A percentile compares a stretch with the other conserved stretches of the same genome.
Conservation (phyloP, 2,113 vertebrate genomes). For the Smithornis capensis region DNA sequence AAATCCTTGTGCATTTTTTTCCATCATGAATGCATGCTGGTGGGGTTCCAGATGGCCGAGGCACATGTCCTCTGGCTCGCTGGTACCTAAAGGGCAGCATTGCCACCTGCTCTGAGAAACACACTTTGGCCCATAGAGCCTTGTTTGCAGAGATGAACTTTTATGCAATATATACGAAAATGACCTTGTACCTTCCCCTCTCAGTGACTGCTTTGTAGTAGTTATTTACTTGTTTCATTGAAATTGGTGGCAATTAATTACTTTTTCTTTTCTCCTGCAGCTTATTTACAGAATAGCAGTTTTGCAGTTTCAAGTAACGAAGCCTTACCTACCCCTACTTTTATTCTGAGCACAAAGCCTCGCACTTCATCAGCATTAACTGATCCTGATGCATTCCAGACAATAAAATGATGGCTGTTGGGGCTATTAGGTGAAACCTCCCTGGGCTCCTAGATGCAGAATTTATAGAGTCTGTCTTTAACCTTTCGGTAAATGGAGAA, state of each 20-base stretch:
- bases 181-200: not conserved
- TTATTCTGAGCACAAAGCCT: slow-evolving; percentile 41
- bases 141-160: slow-evolving; percentile 9
- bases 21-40: not conserved
- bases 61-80: not conserved
- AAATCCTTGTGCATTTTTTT: slow-evolving; percentile 33
- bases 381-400: slow-evolving; percentile 54
- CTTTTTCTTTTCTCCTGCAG: not conserved
- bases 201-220: not conserved
- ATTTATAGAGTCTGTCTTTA: slow-evolving; percentile 58
- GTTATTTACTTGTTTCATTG: not conserved
- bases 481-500: slow-evolving; percentile 51
- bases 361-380: slow-evolving; percentile 47
- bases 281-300: not conserved
- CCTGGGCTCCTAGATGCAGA: slow-evolving; percentile 33
- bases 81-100: not conserved
- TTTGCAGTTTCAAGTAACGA: not conserved
- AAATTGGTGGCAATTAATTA: not conserved
- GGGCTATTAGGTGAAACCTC: slow-evolving; percentile 43
- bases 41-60: slow-evolving; percentile 46
- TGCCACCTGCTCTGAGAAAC: slow-evolving; percentile 46
- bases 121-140: not conserved
- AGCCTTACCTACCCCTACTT: slow-evolving; percentile 8
- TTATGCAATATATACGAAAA: not conserved
- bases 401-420: slow-evolving; percentile 45